Base-by-base conservation (phyloP, 1,140 invertebrate species). In the Drosophila nebulosa region DNA sequence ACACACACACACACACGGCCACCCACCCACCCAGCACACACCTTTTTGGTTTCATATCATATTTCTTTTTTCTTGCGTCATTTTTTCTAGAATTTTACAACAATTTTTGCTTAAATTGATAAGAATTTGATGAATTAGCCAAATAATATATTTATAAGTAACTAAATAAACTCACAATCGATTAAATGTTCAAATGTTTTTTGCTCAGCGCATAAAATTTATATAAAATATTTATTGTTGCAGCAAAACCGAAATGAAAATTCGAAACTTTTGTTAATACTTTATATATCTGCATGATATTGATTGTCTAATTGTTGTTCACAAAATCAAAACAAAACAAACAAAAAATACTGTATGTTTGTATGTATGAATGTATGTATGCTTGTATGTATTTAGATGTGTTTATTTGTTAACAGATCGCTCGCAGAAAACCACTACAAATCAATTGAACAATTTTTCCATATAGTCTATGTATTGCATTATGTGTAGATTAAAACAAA, bases 281-380 rank as follows among this genome's bases (percentile, higher is more conserved):
- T 72, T 53, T 71, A 64, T 65, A 64, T 85, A 65, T n/a, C n/a
- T 73, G 70, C 64, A 70, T 64, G 32, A 75, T 30, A 55, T 55
- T 69, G 56, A 64, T 21, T 56, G 46, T 77, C 70, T 79, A 77
- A 77, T 85, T 78, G 74, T 85, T 85, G 80, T 85, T 86, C 50
- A 79, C 68, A 32, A 12, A 32, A 32, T 10, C 7, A 32, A 27
- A 27, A 27, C 5, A 30, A 30, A 30, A 30, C 10, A 30, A n/a
- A n/a, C n/a, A n/a, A n/a, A 30, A 9, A 32, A 21, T 21, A 51
- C 32, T 57, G 18, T 35, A 53, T 64, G 65, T 60, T 68, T 65
- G 57, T 52, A 69, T 65, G 57, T 52, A 69, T 22, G 14, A 14
- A 69, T 14, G 30, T 18, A 30, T 55, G 42, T 5, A 32, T 58